Percentiles rank a stretch among this genome's conserved stretches.
These are phyloP conservation scores for Ianthella basta DNA, from an alignment of 37 sponge, comb jelly and placozoan genomes.

Conservation along the genomic window DNA sequence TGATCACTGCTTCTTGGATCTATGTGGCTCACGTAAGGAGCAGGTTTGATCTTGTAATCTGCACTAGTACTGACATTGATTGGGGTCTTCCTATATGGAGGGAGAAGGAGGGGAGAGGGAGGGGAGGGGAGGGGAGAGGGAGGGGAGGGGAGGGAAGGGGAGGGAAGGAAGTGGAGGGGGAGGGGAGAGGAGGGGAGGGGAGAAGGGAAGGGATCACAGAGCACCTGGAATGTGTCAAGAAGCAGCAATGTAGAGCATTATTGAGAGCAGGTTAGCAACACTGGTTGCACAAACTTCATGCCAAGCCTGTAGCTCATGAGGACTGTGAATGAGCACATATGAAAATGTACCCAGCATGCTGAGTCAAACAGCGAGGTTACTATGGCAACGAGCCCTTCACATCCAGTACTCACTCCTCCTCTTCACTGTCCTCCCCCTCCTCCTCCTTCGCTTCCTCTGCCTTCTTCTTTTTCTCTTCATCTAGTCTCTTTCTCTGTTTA, in stretches of 20 bases:
- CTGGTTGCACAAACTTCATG: too few relatives aligned
- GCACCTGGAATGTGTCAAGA: background rate
- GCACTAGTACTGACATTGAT: background rate
- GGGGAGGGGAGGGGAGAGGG: constrained; percentile 22
- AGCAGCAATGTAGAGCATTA: too few relatives aligned
- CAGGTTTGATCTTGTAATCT: constrained; percentile 6
- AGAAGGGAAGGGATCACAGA: background rate
- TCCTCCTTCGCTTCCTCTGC: constrained; percentile 25
- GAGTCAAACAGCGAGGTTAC: background rate
- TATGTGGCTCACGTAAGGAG: constrained; percentile 12
- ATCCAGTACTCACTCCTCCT: background rate
- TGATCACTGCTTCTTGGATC: background rate
- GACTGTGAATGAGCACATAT: too few relatives aligned
- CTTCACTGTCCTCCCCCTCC: background rate
- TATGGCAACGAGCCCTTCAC: background rate
- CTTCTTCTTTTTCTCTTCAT: constrained; percentile 37
- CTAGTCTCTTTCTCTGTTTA: constrained; percentile 41
- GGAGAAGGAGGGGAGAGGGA: background rate
- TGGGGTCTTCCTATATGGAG: background rate
- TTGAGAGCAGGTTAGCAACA: too few relatives aligned
- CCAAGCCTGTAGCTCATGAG: too few relatives aligned
- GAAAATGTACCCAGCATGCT: too few relatives aligned
- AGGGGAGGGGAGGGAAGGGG: constrained; percentile 1
- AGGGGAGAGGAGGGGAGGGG: background rate
- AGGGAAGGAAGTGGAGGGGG: background rate